A percentile compares a stretch with the other conserved stretches of the same genome.
These are phyloP conservation scores for Apodemia zela DNA, from an alignment of 2,888 invertebrate species.

Conservation along the genomic window DNA sequence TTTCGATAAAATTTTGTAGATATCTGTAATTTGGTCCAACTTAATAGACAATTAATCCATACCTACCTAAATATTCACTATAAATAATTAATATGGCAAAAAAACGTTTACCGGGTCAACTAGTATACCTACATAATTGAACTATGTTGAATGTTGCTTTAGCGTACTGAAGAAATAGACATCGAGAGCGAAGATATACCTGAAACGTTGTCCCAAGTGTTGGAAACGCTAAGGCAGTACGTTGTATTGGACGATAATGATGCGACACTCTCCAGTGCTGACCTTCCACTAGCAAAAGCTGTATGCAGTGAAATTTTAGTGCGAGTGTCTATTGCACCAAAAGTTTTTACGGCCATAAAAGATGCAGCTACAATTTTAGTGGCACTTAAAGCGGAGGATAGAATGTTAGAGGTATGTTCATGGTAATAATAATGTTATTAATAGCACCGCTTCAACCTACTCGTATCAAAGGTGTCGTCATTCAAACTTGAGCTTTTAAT, in stretches of 20 bases:
- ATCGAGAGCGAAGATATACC: slow-evolving; percentile 63
- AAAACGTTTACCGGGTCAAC: too few species aligned
- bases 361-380: slow-evolving; percentile 81
- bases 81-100: too few species aligned
- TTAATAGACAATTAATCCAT: too few species aligned
- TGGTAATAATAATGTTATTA: neutral
- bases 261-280: slow-evolving; percentile 37
- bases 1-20: too few species aligned
- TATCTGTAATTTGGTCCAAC: too few species aligned
- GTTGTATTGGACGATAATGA: slow-evolving; percentile 39
- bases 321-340: slow-evolving; percentile 58
- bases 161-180: slow-evolving; percentile 66
- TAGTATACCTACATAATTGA: neutral
- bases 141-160: slow-evolving; percentile 16
- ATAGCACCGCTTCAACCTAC: too few species aligned
- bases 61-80: too few species aligned
- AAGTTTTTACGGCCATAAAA: slow-evolving; percentile 74
- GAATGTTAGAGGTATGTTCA: slow-evolving; percentile 52
- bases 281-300: slow-evolving; percentile 50
- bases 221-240: slow-evolving; percentile 64
- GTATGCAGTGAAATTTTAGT: slow-evolving; percentile 58
- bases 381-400: slow-evolving; percentile 55
- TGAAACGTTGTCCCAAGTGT: slow-evolving; percentile 55
- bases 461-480: too few species aligned
- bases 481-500: too few species aligned